Evolutionary conservation across 2,113 vertebrate genomes (phyloP), one percentile per base, ranked within the genome.

Genomic region (Stegostoma tigrinum): DNA sequence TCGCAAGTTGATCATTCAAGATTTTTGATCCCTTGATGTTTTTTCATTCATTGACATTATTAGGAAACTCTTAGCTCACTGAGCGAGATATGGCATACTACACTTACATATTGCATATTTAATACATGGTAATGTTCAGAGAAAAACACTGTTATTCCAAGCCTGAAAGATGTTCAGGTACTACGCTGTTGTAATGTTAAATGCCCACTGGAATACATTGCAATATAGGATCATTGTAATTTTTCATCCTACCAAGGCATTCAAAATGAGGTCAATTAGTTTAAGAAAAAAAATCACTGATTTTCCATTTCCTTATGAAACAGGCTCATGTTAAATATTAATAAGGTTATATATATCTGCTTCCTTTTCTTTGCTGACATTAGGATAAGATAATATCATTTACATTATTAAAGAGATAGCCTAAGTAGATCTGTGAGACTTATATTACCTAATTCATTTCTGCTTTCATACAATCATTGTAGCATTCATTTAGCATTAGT

Each of bases 341-440:
- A 93, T 90, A 4, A 90, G 23, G 67, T 93, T 93, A 93, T 93
- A 23, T 93, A 67, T 93, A 91, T 61, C 80, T 21, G 80, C 38
- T 83, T 21, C 38, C 42, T 83, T 91, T 91, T 93, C 30, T 93
- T 93, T 34, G 64, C 61, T 93, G 10, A 61, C 42, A 5, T 66
- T 66, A 66, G 61, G 89, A 93, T 93, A 38, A 93, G 64, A 93
- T 90, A 90, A 61, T 38, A 61, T 93, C 17, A 66, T 17, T 90
- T 90, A 17, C n/a, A 38, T 66, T 93, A 93, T 93, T 93, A 38
- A 66, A 93, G 15, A 83, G 80, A 45, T 93, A 10, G 89, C 34
- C 34, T n/a, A 42, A 93, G 89, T 21, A 21, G 17, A 93, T 93
- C 89, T 93, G 89, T 8, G n/a, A 67, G 89, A 67, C 61, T 38